Conservation (phyloP, 2,113 vertebrate species). For the Chaetorhynchus papuensis region DNA sequence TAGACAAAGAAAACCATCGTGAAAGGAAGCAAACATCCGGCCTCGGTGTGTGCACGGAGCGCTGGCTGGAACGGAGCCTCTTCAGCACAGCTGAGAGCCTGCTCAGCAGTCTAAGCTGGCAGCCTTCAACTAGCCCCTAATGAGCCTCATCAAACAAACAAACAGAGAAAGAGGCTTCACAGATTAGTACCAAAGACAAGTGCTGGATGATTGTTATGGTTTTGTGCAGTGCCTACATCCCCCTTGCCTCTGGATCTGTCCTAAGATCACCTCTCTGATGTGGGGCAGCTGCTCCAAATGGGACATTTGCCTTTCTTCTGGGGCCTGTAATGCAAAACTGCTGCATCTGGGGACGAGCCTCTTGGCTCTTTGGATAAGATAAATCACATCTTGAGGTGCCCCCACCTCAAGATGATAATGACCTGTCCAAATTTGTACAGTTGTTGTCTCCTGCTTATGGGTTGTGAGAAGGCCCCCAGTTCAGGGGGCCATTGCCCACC, state of each 20-base stretch:
- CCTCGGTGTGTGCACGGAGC: fast-evolving
- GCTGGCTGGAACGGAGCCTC: not conserved
- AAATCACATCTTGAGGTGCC: not conserved
- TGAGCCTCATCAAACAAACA: slow-evolving; percentile 48
- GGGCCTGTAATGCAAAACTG: not conserved
- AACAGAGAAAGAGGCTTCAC: not conserved
- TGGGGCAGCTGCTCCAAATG: not conserved
- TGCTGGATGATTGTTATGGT: not conserved
- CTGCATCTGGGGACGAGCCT: not conserved
- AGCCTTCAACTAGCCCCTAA: slow-evolving; percentile 31
- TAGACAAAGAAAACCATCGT: slow-evolving; percentile 21
- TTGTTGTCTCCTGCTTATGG: not conserved
- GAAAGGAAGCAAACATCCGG: slow-evolving; percentile 25
- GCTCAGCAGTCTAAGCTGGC: slow-evolving; percentile 53
- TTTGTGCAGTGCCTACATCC: not conserved
- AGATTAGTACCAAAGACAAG: not conserved
- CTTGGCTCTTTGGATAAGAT: not conserved
- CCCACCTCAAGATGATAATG: not conserved
- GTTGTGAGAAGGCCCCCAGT: not conserved
- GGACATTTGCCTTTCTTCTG: not conserved
- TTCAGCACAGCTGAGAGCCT: slow-evolving; percentile 20
- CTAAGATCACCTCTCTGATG: fast-evolving
- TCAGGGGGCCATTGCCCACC: not conserved
- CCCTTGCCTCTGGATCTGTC: not conserved
- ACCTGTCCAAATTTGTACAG: no score